Evolutionary conservation across 2,888 invertebrate genomes (phyloP), one percentile per base, ranked within the genome.

Genomic region (Drosophila longiperda): DNA sequence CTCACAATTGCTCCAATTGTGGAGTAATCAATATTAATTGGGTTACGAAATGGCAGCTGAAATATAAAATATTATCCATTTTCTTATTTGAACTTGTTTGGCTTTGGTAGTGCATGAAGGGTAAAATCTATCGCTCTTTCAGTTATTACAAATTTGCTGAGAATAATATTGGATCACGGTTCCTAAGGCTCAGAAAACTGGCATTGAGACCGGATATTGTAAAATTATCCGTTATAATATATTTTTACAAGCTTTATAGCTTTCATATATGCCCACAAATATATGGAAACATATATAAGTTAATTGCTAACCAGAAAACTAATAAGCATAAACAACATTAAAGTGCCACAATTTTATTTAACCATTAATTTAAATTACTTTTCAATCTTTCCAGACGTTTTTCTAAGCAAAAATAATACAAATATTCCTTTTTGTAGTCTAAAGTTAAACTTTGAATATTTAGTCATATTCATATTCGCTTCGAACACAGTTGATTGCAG

Each of bases 401-500:
- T 36, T 34, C 12, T 34, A 33, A 11, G 33, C 33, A 33, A 33
- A 33, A 11, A 33, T 1, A 33, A 34, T 9, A 33, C 9, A 29
- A 5, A 33, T 33, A 11, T 33, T 33, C 11, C 33, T 9, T 11
- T 5, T 33, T 33, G 33, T 26, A 33, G 33, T 34, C 5, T n/a
- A n/a, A n/a, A 2, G 15, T 6, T 33, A 33, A 33, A 11, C 33
- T 33, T 36, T 36, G 0, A 15, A 6, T 36, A 15, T 36, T 36
- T 36, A 36, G 15, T 17, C 8, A 49, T 45, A 9, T 6, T 3
- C 7, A 26, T n/a, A 15, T 26, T 29, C 33, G 9, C 9, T 9
- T 11, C 33, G 15, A 15, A 3, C 15, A 36, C 15, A 5, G 15
- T 36, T 0, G 93, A 95, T 78, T 94, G 94, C 3, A 70, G 90